Evolutionary conservation across 2,888 invertebrate species (phyloP).

Genomic region (Cataglyphis livida): DNA sequence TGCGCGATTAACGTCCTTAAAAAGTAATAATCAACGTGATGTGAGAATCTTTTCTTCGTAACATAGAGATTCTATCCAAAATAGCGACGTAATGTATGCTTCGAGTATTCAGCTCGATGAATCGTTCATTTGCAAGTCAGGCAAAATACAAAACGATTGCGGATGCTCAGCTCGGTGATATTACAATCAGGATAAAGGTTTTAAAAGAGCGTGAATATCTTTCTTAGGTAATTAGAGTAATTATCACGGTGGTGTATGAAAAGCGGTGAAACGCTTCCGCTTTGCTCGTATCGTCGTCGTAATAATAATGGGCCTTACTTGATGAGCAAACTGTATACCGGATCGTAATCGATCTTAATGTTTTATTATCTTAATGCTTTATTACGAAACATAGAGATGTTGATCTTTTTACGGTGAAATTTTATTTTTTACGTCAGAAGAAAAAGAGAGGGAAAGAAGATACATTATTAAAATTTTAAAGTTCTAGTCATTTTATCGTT

Average conservation of each 20-base stretch:
- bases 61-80: neutral
- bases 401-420: neutral
- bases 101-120: slow-evolving; percentile 3
- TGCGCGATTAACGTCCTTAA: slow-evolving; percentile 1
- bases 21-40: neutral
- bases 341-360: neutral
- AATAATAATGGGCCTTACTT: slow-evolving; percentile 50
- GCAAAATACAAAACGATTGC: slow-evolving; percentile 8
- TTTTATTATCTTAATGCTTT: neutral
- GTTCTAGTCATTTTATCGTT: neutral
- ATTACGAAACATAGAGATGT: neutral
- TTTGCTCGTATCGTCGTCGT: slow-evolving; percentile 64
- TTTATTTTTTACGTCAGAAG: neutral
- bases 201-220: slow-evolving; percentile 74
- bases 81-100: slow-evolving; percentile 11
- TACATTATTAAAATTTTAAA: neutral
- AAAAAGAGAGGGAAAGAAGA: neutral
- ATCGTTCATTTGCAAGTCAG: slow-evolving; percentile 27
- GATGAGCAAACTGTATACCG: slow-evolving; percentile 24
- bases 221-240: slow-evolving; percentile 78
- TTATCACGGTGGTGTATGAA: slow-evolving; percentile 83
- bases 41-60: slow-evolving; percentile 19
- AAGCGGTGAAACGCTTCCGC: slow-evolving; percentile 84
- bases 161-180: slow-evolving; percentile 39
- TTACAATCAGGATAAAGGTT: slow-evolving; percentile 51